These are phyloP conservation scores for Drosophila repleta DNA, from an alignment of 1,140 invertebrate species.

Conservation along the genomic window DNA sequence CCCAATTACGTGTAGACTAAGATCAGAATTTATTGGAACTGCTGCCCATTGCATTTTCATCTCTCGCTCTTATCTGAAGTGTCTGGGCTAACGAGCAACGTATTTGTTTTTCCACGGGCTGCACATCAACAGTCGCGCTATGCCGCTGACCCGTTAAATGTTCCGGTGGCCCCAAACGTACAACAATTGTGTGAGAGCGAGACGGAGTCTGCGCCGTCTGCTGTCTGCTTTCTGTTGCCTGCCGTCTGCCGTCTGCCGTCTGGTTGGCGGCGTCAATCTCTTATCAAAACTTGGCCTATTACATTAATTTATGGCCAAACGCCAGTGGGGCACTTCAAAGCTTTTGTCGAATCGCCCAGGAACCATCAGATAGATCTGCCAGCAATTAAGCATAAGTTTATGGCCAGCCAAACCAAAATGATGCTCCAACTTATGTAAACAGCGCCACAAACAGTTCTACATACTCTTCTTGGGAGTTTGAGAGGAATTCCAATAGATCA, in stretches of 20 bases:
- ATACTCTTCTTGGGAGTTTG: constrained; percentile 25
- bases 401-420: constrained; percentile 41
- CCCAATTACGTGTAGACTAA: constrained; percentile 23
- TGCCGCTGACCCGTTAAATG: constrained; percentile 4
- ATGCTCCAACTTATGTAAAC: constrained; percentile 66
- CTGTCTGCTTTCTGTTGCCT: background rate
- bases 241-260: background rate
- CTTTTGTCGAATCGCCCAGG: constrained; percentile 29
- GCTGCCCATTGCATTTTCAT: constrained; percentile 49
- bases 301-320: constrained; percentile 76
- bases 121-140: constrained; percentile 45
- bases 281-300: constrained; percentile 79
- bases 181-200: constrained; percentile 8
- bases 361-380: constrained; percentile 62
- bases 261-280: constrained; percentile 64
- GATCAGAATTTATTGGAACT: constrained; percentile 40
- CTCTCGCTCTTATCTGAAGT: constrained; percentile 67
- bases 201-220: background rate
- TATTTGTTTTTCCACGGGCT: constrained; percentile 64
- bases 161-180: constrained; percentile 61
- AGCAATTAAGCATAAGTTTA: constrained; percentile 65
- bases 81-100: constrained; percentile 75
- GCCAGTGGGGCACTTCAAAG: constrained; percentile 56
- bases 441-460: constrained; percentile 22
- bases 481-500: constrained; percentile 70